These are phyloP conservation scores for Calliopum simillimum DNA, from an alignment of 2,888 invertebrate species.

Conservation along the genomic window DNA sequence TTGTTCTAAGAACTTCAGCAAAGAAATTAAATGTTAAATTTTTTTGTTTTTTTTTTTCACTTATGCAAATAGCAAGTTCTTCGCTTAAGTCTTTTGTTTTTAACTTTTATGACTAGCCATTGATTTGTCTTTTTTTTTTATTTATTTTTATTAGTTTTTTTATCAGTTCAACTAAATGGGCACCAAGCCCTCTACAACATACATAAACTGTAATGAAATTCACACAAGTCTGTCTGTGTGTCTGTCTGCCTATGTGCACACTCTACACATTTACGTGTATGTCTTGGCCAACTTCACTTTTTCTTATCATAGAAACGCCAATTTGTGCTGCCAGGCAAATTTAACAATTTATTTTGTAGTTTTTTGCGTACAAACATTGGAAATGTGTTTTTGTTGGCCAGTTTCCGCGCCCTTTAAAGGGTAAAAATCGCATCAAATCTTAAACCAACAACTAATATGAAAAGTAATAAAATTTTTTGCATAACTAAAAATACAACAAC, in stretches of 20 bases:
- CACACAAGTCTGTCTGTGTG: neutral
- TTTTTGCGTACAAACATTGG: neutral
- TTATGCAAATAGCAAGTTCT: too few species aligned
- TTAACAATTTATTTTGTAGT: slow-evolving; percentile 20
- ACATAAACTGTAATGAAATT: too few species aligned
- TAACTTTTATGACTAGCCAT: too few species aligned
- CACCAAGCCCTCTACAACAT: too few species aligned
- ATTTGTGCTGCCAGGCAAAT: neutral
- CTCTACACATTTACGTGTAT: neutral
- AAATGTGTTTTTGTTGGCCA: neutral
- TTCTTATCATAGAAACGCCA: neutral
- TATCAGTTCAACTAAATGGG: too few species aligned
- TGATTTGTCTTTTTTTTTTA: too few species aligned
- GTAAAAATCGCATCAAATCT: neutral
- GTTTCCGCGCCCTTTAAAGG: slow-evolving; percentile 30
- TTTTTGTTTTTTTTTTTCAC: too few species aligned
- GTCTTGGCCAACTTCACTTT: neutral
- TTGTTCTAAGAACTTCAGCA: too few species aligned
- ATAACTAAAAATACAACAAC: slow-evolving; percentile 19
- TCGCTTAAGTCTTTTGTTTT: too few species aligned
- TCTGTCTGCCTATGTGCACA: too few species aligned
- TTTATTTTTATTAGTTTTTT: too few species aligned
- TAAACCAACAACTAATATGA: slow-evolving; percentile 26
- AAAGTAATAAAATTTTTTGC: slow-evolving; percentile 21
- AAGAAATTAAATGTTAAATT: too few species aligned